These are phyloP conservation scores for Spea hammondii DNA, from an alignment of 2,797 vertebrate genomes.

Conservation along the genomic window DNA sequence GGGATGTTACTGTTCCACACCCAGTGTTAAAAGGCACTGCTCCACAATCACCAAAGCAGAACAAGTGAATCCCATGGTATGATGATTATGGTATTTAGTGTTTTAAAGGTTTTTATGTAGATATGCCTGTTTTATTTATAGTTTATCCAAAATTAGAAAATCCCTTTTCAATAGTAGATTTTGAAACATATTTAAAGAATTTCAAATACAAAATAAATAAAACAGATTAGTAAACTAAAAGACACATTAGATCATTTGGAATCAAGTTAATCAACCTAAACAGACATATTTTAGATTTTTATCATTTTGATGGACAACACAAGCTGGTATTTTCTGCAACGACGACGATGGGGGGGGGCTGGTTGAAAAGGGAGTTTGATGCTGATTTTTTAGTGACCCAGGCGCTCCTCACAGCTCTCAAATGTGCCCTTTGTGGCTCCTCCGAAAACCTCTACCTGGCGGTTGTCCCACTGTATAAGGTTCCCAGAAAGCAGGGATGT, in stretches of 20 bases:
- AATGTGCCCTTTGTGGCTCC: slow-evolving; percentile 83
- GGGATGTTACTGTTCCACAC: too few relatives aligned
- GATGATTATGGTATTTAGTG: too few relatives aligned
- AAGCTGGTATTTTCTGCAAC: slow-evolving; percentile 31
- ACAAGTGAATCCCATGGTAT: too few relatives aligned
- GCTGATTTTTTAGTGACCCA: slow-evolving; percentile 62
- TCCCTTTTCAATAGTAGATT: not conserved
- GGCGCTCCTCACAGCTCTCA: slow-evolving; percentile 78
- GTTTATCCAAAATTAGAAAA: too few relatives aligned
- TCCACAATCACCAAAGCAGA: too few relatives aligned
- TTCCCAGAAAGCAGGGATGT: slow-evolving; percentile 80
- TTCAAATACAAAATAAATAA: not conserved
- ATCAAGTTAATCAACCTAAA: slow-evolving; percentile 21
- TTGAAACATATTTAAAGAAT: not conserved
- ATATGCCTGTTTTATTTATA: too few relatives aligned
- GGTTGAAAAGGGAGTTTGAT: slow-evolving; percentile 14
- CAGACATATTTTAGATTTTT: slow-evolving; percentile 20
- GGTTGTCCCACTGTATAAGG: slow-evolving; percentile 89
- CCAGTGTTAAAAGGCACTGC: too few relatives aligned
- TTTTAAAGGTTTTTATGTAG: too few relatives aligned
- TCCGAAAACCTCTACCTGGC: slow-evolving; percentile 86
- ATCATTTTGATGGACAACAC: slow-evolving; percentile 26
- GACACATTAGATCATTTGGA: not conserved
- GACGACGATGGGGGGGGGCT: slow-evolving; percentile 10
- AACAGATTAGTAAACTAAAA: not conserved